phyloP scores from a whole-genome alignment of 2,113 vertebrate genomes.

The Takifugu flavidus region DNA sequence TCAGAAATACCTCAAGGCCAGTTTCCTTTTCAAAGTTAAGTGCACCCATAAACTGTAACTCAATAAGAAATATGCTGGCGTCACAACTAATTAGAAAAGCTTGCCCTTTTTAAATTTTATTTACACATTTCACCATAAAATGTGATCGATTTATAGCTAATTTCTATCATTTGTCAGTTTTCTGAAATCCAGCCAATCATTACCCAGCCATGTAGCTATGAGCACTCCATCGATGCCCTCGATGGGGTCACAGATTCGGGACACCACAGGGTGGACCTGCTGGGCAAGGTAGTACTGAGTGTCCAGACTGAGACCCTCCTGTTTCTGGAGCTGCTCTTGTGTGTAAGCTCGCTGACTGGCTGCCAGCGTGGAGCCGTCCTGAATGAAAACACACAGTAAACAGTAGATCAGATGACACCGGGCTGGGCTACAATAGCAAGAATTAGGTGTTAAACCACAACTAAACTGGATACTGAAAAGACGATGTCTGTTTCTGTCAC shows the following conservation, averaged over 20 bases:
- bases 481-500: background rate
- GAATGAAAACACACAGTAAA: background rate
- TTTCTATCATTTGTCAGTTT: too few species aligned
- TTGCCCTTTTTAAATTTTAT: background rate
- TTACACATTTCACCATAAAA: background rate
- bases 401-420: too few species aligned
- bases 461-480: background rate
- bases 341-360: slow-evolving; percentile 92
- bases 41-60: background rate
- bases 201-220: slow-evolving; percentile 87
- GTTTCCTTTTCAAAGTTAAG: slow-evolving; percentile 7
- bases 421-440: too few species aligned
- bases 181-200: too few species aligned
- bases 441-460: too few species aligned
- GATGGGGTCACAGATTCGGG: slow-evolving; percentile 95
- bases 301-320: slow-evolving; percentile 84
- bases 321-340: slow-evolving; percentile 92
- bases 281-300: slow-evolving; percentile 95
- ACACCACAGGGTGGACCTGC: slow-evolving; percentile 95
- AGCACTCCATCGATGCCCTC: slow-evolving; percentile 91
- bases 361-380: slow-evolving; percentile 92
- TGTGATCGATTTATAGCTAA: too few species aligned
- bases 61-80: background rate
- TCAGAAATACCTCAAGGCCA: slow-evolving; percentile 18
- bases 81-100: slow-evolving; percentile 1